These are phyloP conservation scores for Lophochroa leadbeateri DNA, from an alignment of 2,113 vertebrate species.

Conservation along the genomic window DNA sequence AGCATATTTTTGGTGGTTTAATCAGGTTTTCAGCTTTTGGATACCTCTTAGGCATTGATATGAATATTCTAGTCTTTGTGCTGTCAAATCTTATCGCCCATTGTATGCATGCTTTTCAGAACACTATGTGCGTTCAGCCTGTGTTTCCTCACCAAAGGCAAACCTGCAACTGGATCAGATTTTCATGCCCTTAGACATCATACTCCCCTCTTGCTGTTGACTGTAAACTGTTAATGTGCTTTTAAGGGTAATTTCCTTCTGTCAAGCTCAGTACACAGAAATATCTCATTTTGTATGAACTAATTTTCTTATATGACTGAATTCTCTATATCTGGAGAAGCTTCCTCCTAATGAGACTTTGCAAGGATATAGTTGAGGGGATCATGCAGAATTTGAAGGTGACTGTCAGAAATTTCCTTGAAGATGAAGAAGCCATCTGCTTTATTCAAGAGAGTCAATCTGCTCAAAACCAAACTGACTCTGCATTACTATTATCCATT, in stretches of 20 bases:
- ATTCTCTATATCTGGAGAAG: neutral
- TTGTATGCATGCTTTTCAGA: neutral
- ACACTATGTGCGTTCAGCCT: neutral
- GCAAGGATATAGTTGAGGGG: neutral
- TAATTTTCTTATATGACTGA: conserved; percentile 7
- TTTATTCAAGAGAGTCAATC: neutral
- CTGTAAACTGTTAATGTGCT: neutral
- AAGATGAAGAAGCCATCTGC: conserved; percentile 10
- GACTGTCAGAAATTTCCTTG: neutral
- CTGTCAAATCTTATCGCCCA: conserved; percentile 13
- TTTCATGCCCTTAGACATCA: neutral
- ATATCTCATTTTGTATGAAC: neutral
- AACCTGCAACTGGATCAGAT: neutral
- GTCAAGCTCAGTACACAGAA: neutral
- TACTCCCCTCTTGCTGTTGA: neutral
- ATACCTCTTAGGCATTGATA: conserved; percentile 17
- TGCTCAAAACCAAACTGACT: neutral
- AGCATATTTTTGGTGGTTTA: conserved; percentile 35
- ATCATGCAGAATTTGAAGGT: neutral
- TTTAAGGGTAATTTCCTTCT: neutral
- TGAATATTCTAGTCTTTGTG: conserved; percentile 22
- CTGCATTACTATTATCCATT: neutral
- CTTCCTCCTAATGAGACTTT: neutral
- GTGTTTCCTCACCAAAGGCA: neutral
- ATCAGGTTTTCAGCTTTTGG: conserved; percentile 51